Evolutionary conservation across 2,888 invertebrate species (phyloP).

Genomic region (Pachycephus smyrnensis): DNA sequence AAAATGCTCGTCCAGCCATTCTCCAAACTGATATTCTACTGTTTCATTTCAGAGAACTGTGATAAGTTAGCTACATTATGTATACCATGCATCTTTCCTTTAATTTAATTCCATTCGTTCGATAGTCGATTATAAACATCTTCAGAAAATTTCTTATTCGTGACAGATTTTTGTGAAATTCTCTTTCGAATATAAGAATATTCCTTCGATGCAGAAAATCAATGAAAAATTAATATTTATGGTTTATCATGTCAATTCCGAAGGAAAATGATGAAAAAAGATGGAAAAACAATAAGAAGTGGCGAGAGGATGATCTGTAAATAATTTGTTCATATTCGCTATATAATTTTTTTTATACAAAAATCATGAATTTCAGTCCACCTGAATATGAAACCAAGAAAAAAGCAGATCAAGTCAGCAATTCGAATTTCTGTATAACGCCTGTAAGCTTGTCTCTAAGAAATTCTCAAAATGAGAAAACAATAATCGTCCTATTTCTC

Average conservation of each 20-base stretch:
- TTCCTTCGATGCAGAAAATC: background rate
- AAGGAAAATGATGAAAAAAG: background rate
- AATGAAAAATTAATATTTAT: background rate
- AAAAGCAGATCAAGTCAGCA: background rate
- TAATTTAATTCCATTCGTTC: background rate
- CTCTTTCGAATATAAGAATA: background rate
- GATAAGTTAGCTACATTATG: background rate
- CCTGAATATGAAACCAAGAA: background rate
- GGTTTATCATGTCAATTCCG: background rate
- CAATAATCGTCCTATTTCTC: background rate
- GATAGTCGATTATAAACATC: background rate
- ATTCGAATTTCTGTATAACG: background rate
- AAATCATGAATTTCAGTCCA: background rate
- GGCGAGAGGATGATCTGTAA: background rate
- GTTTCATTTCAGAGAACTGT: background rate
- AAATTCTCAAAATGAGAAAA: background rate
- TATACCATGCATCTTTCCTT: background rate
- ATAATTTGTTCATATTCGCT: background rate
- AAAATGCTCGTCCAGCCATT: conserved; percentile 28
- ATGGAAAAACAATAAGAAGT: background rate
- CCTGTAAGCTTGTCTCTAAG: background rate
- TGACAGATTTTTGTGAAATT: background rate
- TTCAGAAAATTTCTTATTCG: background rate
- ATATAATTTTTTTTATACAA: background rate
- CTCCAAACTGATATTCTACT: background rate